Evolutionary conservation across 2,888 invertebrate species (phyloP).

Genomic region (Mesoligia furuncula): DNA sequence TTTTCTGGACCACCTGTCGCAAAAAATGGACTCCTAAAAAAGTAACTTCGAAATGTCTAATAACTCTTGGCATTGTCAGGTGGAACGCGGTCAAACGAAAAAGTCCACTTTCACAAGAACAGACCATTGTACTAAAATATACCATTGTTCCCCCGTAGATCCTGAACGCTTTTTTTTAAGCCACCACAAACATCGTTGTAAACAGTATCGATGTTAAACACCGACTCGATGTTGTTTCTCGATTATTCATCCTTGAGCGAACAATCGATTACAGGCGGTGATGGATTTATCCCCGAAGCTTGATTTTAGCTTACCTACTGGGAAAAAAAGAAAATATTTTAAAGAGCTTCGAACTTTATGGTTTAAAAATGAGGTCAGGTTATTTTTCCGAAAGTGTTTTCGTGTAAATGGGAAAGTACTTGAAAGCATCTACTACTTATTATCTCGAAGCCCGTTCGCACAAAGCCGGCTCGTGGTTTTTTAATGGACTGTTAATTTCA

Average conservation of each 20-base stretch:
- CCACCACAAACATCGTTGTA: conserved; percentile 61
- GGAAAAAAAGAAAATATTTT: conserved; percentile 48
- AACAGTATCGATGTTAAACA: conserved; percentile 63
- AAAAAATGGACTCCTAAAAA: conserved; percentile 30
- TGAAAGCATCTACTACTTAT: background rate
- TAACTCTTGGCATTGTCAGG: conserved; percentile 24
- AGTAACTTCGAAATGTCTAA: conserved; percentile 42
- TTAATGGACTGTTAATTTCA: conserved; percentile 61
- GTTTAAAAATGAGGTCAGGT: conserved; percentile 42
- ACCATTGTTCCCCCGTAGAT: conserved; percentile 30
- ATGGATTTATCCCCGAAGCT: conserved; percentile 74
- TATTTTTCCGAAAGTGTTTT: conserved; percentile 37
- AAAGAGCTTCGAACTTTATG: conserved; percentile 39
- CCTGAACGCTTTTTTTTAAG: conserved; percentile 46
- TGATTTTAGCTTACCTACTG: conserved; percentile 59
- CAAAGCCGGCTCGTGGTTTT: conserved; percentile 37
- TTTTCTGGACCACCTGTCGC: conserved; percentile 47
- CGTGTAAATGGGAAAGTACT: conserved; percentile 17
- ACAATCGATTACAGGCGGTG: conserved; percentile 79
- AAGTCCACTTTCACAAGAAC: conserved; percentile 40
- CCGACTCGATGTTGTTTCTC: conserved; percentile 64
- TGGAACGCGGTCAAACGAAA: conserved; percentile 38
- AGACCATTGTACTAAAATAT: conserved; percentile 30
- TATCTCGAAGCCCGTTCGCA: conserved; percentile 30
- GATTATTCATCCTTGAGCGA: conserved; percentile 75